Percentiles rank a stretch among this genome's conserved stretches.
Evolutionary conservation across 2,113 vertebrate species (phyloP).

Genomic region (Triplophysa rosa): DNA sequence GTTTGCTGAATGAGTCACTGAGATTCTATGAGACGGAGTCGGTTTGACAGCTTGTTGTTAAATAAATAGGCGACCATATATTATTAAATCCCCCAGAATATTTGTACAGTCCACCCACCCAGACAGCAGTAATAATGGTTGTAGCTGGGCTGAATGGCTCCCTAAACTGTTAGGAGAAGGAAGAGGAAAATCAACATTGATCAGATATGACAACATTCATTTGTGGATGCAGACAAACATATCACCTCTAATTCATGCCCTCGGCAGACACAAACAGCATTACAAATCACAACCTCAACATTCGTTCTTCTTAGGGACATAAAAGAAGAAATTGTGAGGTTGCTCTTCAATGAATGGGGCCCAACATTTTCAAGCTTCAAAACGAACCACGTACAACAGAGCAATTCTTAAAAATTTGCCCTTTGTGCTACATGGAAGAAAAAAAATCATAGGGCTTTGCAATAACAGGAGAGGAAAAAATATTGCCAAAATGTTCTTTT

Average conservation of each 20-base stretch:
- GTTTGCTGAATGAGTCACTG: constrained; percentile 64
- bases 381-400: too few relatives aligned
- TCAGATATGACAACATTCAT: constrained; percentile 30
- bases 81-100: constrained; percentile 52
- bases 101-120: constrained; percentile 43
- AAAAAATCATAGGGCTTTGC: too few relatives aligned
- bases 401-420: too few relatives aligned
- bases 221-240: not conserved
- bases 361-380: too few relatives aligned
- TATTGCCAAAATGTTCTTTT: too few relatives aligned
- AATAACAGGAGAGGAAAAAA: too few relatives aligned
- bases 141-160: not conserved
- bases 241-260: not conserved
- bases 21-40: constrained; percentile 58
- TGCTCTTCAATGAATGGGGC: too few relatives aligned
- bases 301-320: too few relatives aligned
- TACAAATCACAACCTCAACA: not conserved
- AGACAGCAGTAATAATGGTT: not conserved
- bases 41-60: constrained; percentile 68
- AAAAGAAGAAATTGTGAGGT: too few relatives aligned
- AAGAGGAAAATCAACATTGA: constrained; percentile 21
- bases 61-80: constrained; percentile 66
- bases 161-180: constrained; percentile 1
- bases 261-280: not conserved
- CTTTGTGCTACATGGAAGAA: too few relatives aligned